Percentiles rank a stretch among this genome's conserved stretches.
Conservation (phyloP, 2,113 vertebrate genomes). For the Poeciliopsis turrubarensis region DNA sequence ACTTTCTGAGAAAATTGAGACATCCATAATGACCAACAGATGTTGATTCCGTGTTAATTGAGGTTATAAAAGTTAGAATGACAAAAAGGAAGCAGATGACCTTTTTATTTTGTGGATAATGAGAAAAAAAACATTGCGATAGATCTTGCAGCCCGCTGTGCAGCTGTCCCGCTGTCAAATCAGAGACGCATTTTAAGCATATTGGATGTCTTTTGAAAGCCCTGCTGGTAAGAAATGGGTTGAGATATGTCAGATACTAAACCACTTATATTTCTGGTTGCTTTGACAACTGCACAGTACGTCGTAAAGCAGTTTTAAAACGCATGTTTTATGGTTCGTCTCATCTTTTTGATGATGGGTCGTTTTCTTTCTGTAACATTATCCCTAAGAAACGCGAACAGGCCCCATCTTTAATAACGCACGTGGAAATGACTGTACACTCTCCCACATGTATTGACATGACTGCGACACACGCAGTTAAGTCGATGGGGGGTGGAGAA, state of each 20-base stretch:
- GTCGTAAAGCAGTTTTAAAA: neutral
- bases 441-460: conserved; percentile 4
- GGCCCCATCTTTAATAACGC: conserved; percentile 7
- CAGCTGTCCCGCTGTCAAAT: conserved; percentile 13
- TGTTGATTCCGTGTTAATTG: conserved; percentile 63
- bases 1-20: conserved; percentile 28
- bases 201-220: conserved; percentile 36
- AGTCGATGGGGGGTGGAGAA: conserved; percentile 36
- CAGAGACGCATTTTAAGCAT: conserved; percentile 24
- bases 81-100: conserved; percentile 61
- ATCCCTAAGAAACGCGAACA: neutral
- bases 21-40: conserved; percentile 56
- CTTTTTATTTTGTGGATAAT: conserved; percentile 57
- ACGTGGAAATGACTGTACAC: conserved; percentile 6
- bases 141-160: conserved; percentile 29
- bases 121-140: conserved; percentile 31
- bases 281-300: conserved; percentile 9
- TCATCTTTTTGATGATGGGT: neutral
- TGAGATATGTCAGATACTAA: neutral
- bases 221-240: conserved; percentile 34
- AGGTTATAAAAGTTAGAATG: conserved; percentile 62
- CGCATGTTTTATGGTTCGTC: conserved; percentile 3
- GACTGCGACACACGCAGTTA: conserved; percentile 29
- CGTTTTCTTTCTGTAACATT: conserved; percentile 1
- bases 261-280: conserved; percentile 5